Conservation (phyloP, 2,113 vertebrate genomes). For the Oncorhynchus tshawytscha region DNA sequence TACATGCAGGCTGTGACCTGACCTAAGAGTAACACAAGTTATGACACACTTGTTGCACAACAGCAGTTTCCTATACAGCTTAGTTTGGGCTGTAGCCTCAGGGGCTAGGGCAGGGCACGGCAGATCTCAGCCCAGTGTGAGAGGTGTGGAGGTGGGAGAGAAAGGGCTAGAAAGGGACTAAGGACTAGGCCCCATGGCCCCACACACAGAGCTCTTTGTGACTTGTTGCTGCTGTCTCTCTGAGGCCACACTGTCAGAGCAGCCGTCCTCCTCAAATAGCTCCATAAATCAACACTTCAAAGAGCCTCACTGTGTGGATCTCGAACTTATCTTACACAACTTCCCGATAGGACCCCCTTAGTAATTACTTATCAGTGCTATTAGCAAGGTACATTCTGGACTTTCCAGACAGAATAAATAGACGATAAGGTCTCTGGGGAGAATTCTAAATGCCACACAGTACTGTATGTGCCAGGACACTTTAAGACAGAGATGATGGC, state of each 20-base stretch:
- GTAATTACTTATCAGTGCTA: constrained; percentile 20
- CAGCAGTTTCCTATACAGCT: constrained; percentile 6
- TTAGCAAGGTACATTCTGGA: constrained; percentile 23
- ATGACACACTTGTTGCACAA: constrained; percentile 3
- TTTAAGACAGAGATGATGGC: not conserved
- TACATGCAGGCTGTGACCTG: constrained; percentile 4
- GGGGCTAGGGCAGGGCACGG: constrained; percentile 5
- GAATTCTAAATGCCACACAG: not conserved
- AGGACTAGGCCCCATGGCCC: not conserved
- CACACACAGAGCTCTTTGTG: constrained; percentile 54
- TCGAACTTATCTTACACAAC: constrained; percentile 30
- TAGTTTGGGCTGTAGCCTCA: constrained; percentile 10
- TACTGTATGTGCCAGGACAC: not conserved
- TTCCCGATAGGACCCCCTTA: not conserved
- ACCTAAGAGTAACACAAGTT: constrained; percentile 24
- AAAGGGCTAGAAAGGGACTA: not conserved
- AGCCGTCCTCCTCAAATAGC: constrained; percentile 39
- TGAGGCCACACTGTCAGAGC: constrained; percentile 36
- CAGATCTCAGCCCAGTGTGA: constrained; percentile 41
- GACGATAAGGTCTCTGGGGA: not conserved
- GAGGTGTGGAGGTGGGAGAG: constrained; percentile 12
- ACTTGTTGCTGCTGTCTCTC: constrained; percentile 39
- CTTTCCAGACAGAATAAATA: constrained; percentile 3
- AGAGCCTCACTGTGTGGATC: constrained; percentile 14
- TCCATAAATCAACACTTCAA: constrained; percentile 61